Evolutionary conservation across 2,113 vertebrate species (phyloP).

Genomic region (Sinocyclocheilus rhinocerous): DNA sequence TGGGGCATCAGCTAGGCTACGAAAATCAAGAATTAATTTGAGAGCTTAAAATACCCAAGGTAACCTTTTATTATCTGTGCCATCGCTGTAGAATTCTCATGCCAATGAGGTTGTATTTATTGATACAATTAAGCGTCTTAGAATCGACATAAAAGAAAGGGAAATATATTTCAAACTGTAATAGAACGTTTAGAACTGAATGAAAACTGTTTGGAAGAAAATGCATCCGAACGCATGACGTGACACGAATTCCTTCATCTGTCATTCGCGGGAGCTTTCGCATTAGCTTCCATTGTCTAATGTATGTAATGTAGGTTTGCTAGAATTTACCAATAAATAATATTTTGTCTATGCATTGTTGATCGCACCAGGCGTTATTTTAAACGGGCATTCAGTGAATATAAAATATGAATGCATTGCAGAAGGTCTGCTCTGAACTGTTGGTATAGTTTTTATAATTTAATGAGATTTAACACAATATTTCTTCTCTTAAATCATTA

Average conservation of each 20-base stretch:
- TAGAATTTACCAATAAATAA: not conserved
- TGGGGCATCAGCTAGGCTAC: constrained; percentile 35
- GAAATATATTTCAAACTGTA: not conserved
- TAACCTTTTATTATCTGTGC: constrained; percentile 37
- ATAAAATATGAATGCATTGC: constrained; percentile 2
- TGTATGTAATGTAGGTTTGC: not conserved
- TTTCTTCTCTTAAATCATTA: not conserved
- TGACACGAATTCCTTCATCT: constrained; percentile 3
- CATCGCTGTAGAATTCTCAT: not conserved
- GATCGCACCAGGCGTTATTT: not conserved
- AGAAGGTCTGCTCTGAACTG: not conserved
- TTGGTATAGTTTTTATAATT: constrained; percentile 2
- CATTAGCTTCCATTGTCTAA: not conserved
- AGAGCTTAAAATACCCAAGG: constrained; percentile 46
- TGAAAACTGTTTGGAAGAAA: not conserved
- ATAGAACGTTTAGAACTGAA: not conserved
- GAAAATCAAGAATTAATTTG: constrained; percentile 43
- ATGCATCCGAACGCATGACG: constrained; percentile 3
- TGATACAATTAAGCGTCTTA: not conserved
- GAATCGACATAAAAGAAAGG: constrained; percentile 3
- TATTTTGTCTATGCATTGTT: not conserved
- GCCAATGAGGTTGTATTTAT: not conserved
- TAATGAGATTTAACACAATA: not conserved
- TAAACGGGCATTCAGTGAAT: not conserved
- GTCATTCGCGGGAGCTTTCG: not conserved